Evolutionary conservation across 2,113 vertebrate genomes (phyloP).

Genomic region (Hyla sarda): DNA sequence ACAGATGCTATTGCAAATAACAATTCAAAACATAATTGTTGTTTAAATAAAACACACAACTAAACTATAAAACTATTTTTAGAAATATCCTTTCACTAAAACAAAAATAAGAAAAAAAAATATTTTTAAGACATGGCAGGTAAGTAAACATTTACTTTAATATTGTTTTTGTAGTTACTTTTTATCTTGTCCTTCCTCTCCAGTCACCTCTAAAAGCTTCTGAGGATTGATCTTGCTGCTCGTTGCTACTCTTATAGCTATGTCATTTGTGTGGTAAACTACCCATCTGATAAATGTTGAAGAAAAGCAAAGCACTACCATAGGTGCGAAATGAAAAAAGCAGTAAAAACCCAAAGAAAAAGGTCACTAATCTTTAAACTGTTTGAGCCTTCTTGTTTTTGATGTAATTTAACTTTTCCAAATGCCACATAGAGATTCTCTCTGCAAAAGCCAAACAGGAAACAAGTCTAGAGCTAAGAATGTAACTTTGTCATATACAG

Average conservation of each 20-base stretch:
- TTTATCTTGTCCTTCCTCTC: background rate
- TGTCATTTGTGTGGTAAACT: conserved; percentile 20
- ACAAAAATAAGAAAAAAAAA: no score
- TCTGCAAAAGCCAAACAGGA: background rate
- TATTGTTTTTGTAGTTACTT: background rate
- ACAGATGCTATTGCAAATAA: no score
- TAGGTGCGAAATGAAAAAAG: background rate
- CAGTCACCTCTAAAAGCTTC: background rate
- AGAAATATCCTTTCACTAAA: no score
- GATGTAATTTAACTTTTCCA: conserved; percentile 6
- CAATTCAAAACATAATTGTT: no score
- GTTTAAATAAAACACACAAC: no score
- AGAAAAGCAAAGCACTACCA: background rate
- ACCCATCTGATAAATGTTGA: conserved; percentile 13
- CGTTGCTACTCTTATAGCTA: background rate
- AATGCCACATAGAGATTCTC: background rate
- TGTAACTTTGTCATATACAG: background rate
- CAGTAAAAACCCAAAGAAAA: conserved; percentile 16
- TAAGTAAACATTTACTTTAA: background rate
- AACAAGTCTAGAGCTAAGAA: background rate
- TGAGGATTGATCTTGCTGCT: background rate
- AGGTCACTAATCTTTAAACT: conserved; percentile 6
- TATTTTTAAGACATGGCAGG: no score
- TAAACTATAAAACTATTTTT: no score
- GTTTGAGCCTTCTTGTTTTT: conserved; percentile 7